Evolutionary conservation across 2,113 vertebrate genomes (phyloP).

Genomic region (Archocentrus centrarchus): DNA sequence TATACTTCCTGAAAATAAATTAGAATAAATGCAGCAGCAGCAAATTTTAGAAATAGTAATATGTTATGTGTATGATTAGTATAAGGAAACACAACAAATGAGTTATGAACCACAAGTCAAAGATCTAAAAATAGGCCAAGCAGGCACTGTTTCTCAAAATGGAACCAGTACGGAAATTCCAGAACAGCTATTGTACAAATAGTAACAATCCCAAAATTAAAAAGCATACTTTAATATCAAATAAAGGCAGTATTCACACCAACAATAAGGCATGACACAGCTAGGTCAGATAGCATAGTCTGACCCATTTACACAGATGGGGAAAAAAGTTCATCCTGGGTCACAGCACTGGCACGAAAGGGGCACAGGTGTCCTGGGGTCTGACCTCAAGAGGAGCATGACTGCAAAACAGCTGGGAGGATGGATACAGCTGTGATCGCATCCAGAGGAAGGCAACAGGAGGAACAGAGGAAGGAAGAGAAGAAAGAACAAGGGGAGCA

Average conservation of each 20-base stretch:
- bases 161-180: neutral
- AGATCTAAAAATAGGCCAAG: neutral
- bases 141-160: neutral
- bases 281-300: neutral
- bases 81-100: slow-evolving; percentile 5
- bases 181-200: neutral
- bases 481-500: slow-evolving; percentile 13
- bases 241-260: neutral
- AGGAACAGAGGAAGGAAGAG: slow-evolving; percentile 50
- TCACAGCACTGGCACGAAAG: slow-evolving; percentile 12
- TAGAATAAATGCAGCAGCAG: neutral
- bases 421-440: slow-evolving; percentile 53
- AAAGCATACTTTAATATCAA: neutral
- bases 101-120: neutral
- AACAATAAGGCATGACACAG: neutral
- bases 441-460: slow-evolving; percentile 41
- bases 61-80: neutral
- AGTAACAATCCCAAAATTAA: neutral
- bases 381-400: slow-evolving; percentile 8
- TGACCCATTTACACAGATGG: neutral
- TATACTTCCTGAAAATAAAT: slow-evolving; percentile 62
- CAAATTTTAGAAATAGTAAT: neutral
- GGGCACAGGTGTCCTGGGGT: slow-evolving; percentile 35
- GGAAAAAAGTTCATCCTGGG: slow-evolving; percentile 21
- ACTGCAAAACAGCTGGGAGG: slow-evolving; percentile 64